Evolutionary conservation across 2,888 invertebrate species (phyloP).

Genomic region (Drosophila fungiperda): DNA sequence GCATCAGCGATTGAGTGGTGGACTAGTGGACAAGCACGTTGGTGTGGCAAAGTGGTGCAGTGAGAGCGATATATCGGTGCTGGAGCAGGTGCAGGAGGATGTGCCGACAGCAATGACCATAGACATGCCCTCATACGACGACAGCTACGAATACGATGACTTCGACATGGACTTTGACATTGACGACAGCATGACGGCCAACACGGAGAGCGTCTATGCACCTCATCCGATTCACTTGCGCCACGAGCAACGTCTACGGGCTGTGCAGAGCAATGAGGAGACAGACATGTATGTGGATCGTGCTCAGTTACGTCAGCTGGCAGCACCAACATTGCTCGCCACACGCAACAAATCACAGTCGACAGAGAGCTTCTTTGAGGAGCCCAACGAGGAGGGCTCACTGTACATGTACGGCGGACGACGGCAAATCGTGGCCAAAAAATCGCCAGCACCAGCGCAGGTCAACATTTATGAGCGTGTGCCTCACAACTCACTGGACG

Average conservation of each 20-base stretch:
- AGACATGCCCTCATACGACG: slow-evolving; percentile 53
- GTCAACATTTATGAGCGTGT: slow-evolving; percentile 83
- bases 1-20: slow-evolving; percentile 80
- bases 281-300: slow-evolving; percentile 67
- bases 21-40: slow-evolving; percentile 57
- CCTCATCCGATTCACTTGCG: slow-evolving; percentile 37
- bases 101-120: slow-evolving; percentile 35
- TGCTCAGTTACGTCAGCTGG: slow-evolving; percentile 63
- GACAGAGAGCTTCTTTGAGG: slow-evolving; percentile 84
- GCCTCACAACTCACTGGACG: slow-evolving; percentile 53
- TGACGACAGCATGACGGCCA: slow-evolving; percentile 43
- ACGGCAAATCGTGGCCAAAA: slow-evolving; percentile 70
- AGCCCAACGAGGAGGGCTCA: slow-evolving; percentile 83
- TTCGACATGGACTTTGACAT: slow-evolving; percentile 79
- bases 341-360: slow-evolving; percentile 83
- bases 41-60: slow-evolving; percentile 84
- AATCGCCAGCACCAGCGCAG: slow-evolving; percentile 56
- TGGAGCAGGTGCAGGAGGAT: slow-evolving; percentile 67
- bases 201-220: slow-evolving; percentile 21
- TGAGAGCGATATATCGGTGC: slow-evolving; percentile 83
- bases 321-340: slow-evolving; percentile 53
- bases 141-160: slow-evolving; percentile 71
- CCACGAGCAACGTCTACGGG: slow-evolving; percentile 30
- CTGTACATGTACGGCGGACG: slow-evolving; percentile 83
- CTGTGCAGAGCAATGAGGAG: slow-evolving; percentile 32